Percentiles rank a stretch among this genome's conserved stretches.
Conservation (phyloP, 1,140 invertebrate genomes). For the Mycetomoellerius zeteki region DNA sequence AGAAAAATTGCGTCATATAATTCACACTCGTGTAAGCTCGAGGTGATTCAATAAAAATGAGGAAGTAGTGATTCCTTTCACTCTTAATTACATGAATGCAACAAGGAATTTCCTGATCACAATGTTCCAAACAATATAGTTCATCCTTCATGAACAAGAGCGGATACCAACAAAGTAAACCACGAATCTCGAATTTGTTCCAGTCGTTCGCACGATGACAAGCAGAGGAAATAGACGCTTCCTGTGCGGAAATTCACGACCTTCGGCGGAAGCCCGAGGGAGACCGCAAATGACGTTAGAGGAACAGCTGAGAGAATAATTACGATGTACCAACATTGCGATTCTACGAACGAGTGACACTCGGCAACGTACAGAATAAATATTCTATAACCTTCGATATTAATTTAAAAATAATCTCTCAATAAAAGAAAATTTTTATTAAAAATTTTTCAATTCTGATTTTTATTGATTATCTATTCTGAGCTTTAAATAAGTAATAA, state of each 20-base stretch:
- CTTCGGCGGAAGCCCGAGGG: slow-evolving; percentile 64
- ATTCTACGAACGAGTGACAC: neutral
- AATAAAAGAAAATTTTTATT: neutral
- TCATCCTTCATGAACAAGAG: neutral
- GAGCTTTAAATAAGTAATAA: neutral
- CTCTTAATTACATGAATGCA: neutral
- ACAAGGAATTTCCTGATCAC: neutral
- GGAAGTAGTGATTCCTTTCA: slow-evolving; percentile 57
- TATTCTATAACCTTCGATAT: neutral
- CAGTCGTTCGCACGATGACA: slow-evolving; percentile 29
- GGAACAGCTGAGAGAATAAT: slow-evolving; percentile 21
- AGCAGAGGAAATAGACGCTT: slow-evolving; percentile 48
- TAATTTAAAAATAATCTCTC: neutral
- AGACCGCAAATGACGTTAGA: slow-evolving; percentile 49
- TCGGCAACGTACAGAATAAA: neutral
- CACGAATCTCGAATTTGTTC: slow-evolving; percentile 34
- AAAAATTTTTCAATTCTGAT: neutral
- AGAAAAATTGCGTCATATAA: neutral
- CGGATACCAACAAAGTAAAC: slow-evolving; percentile 15
- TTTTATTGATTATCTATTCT: neutral
- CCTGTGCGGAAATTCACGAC: slow-evolving; percentile 69
- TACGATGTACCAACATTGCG: neutral
- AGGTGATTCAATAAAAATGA: neutral
- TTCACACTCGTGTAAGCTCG: slow-evolving; percentile 5
- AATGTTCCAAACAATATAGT: neutral